phyloP scores from a whole-genome alignment of 2,113 vertebrate species.

The Atherinomorus stipes region DNA sequence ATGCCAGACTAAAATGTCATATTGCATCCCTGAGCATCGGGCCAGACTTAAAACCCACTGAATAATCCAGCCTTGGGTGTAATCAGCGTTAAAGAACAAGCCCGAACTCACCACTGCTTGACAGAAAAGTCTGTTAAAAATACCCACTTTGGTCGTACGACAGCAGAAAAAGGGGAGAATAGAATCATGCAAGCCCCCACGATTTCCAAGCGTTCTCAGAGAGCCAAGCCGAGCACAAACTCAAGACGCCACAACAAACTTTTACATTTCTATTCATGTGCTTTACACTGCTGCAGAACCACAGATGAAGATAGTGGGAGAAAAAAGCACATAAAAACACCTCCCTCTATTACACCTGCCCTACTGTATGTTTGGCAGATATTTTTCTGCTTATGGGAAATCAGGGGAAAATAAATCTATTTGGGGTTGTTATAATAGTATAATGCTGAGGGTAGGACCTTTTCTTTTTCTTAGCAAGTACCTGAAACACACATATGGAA shows the following conservation, averaged over 20 bases:
- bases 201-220: constrained; percentile 27
- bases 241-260: constrained; percentile 45
- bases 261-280: constrained; percentile 19
- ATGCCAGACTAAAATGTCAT: constrained; percentile 75
- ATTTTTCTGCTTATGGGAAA: not conserved
- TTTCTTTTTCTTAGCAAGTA: not conserved
- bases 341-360: constrained; percentile 4
- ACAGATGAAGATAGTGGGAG: constrained; percentile 20
- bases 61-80: constrained; percentile 75
- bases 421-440: constrained; percentile 7
- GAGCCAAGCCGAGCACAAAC: no score
- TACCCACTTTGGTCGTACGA: constrained; percentile 47
- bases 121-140: constrained; percentile 65
- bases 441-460: constrained; percentile 13
- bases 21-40: constrained; percentile 51
- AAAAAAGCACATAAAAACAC: no score
- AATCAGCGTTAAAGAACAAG: constrained; percentile 75
- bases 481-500: constrained; percentile 2
- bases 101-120: constrained; percentile 50
- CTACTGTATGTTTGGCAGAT: constrained; percentile 10
- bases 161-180: not conserved
- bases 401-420: constrained; percentile 1
- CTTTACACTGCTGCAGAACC: constrained; percentile 12
- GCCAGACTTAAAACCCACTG: constrained; percentile 56
- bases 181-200: not conserved